Conservation (phyloP, 2,113 vertebrate species). For the Illadopsis cleaveri region DNA sequence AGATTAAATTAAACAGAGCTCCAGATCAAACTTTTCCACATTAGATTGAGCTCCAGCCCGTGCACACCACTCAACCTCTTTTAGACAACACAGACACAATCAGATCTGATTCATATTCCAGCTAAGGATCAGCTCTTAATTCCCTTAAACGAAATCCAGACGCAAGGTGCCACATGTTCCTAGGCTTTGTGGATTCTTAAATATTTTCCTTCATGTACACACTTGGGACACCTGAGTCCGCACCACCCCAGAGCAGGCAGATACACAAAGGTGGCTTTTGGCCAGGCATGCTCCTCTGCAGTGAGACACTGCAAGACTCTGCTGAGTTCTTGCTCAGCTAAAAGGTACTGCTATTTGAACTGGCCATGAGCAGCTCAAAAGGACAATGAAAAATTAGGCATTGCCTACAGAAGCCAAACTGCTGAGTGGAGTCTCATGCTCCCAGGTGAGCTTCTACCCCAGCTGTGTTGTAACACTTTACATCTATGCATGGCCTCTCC, state of each 20-base stretch:
- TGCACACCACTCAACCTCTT: constrained; percentile 6
- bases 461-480: rapidly evolving
- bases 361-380: background rate
- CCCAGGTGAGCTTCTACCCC: background rate
- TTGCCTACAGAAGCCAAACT: background rate
- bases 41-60: constrained; percentile 1
- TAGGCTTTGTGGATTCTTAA: background rate
- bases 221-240: rapidly evolving
- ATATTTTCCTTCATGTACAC: background rate
- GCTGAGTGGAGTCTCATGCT: rapidly evolving
- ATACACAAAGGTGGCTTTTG: background rate
- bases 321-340: background rate
- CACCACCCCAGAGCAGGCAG: background rate
- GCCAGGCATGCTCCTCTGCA: background rate
- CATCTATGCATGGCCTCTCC: background rate
- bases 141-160: constrained; percentile 61
- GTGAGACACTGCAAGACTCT: background rate
- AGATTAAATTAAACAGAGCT: constrained; percentile 59
- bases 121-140: constrained; percentile 62
- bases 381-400: background rate
- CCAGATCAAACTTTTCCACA: constrained; percentile 59
- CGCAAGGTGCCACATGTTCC: background rate
- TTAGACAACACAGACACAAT: constrained; percentile 49
- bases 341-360: background rate
- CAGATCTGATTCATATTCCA: constrained; percentile 56